These are phyloP conservation scores for Andrena bicolor DNA, from an alignment of 2,888 invertebrate species.

Conservation along the genomic window DNA sequence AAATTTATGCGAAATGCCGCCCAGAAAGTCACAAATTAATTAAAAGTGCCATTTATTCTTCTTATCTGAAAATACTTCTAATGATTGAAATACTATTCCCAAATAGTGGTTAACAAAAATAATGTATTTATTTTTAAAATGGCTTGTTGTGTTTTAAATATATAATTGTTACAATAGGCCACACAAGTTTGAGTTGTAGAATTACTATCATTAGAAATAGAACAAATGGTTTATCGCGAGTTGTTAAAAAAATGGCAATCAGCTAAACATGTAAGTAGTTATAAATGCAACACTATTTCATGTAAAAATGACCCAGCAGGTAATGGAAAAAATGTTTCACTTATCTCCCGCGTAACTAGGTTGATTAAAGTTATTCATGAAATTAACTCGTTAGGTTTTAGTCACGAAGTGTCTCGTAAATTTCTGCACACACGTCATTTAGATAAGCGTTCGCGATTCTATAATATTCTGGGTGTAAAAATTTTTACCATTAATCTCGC, in stretches of 20 bases:
- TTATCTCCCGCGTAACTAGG: slow-evolving; percentile 32
- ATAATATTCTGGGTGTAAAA: background rate
- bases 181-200: background rate
- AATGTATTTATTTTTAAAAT: too few relatives aligned
- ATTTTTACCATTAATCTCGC: background rate
- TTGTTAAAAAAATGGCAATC: background rate
- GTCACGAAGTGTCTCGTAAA: slow-evolving; percentile 44
- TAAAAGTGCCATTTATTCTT: background rate
- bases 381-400: slow-evolving; percentile 48
- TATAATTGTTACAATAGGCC: too few relatives aligned
- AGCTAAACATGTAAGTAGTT: background rate
- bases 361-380: slow-evolving; percentile 42
- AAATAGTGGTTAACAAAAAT: too few relatives aligned
- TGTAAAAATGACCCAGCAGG: slow-evolving; percentile 11
- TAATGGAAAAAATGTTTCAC: slow-evolving; percentile 29
- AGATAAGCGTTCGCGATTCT: background rate
- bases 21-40: background rate
- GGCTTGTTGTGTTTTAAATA: too few relatives aligned
- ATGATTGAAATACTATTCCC: too few relatives aligned
- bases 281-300: background rate
- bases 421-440: slow-evolving; percentile 2
- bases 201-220: background rate
- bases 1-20: background rate
- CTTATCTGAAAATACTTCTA: too few relatives aligned
- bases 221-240: background rate